Evolutionary conservation across 2,888 invertebrate genomes (phyloP).

Genomic region (Arctia plantaginis): DNA sequence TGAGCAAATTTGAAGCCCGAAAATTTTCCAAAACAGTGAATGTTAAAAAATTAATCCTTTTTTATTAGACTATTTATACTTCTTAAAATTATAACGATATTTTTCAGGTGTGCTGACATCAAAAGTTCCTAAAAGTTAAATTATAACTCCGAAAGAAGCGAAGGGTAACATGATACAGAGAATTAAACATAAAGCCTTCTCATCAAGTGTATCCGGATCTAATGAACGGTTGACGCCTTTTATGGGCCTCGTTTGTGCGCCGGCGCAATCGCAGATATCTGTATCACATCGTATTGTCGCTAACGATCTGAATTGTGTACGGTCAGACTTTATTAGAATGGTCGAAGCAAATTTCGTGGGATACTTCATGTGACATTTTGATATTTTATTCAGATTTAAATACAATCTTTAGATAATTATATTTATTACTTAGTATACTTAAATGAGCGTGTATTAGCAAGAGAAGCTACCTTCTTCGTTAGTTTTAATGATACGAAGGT

Average conservation of each 20-base stretch:
- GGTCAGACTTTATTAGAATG: constrained; percentile 17
- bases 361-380: constrained; percentile 8
- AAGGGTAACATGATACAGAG: constrained; percentile 8
- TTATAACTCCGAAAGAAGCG: neutral
- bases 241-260: constrained; percentile 74
- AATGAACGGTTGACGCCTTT: constrained; percentile 71
- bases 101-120: neutral
- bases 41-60: no score
- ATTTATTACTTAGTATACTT: neutral
- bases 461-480: neutral
- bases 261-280: constrained; percentile 73
- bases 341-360: constrained; percentile 20
- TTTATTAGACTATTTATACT: no score
- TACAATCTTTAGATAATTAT: neutral
- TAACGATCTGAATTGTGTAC: constrained; percentile 65
- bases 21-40: no score
- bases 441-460: neutral
- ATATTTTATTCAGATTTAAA: neutral
- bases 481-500: neutral
- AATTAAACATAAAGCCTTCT: constrained; percentile 49
- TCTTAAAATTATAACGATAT: neutral
- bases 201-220: constrained; percentile 61
- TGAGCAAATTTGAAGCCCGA: no score
- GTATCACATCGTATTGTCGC: constrained; percentile 74
- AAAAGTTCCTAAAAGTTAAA: neutral